phyloP scores from a whole-genome alignment of 23 tunicate species.

The Styela plicata region DNA sequence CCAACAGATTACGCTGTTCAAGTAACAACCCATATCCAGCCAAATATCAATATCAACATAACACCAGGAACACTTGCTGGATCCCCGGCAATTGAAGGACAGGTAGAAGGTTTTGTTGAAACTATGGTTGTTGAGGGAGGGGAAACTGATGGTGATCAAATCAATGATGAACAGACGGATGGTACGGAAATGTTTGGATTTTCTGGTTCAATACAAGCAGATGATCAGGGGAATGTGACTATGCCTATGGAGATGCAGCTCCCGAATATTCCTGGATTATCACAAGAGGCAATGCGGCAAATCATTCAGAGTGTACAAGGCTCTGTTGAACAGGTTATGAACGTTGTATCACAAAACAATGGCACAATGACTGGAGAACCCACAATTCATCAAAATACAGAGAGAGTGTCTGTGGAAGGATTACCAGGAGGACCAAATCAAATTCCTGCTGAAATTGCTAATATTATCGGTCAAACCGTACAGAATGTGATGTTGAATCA shows the following conservation, averaged over 20 bases:
- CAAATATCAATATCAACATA: conserved; percentile 23
- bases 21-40: conserved; percentile 22
- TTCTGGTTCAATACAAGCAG: not conserved
- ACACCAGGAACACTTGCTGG: not conserved
- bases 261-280: conserved; percentile 3
- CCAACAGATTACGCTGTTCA: conserved; percentile 1
- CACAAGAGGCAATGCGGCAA: conserved; percentile 9
- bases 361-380: conserved; percentile 1
- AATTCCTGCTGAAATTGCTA: conserved; percentile 36
- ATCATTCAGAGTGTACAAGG: conserved; percentile 4
- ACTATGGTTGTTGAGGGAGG: not conserved
- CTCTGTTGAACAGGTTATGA: conserved; percentile 19
- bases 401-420: not conserved
- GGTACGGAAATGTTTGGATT: not conserved
- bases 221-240: not conserved
- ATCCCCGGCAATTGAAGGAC: not conserved
- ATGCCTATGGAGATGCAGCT: not conserved
- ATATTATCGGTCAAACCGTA: conserved; percentile 52
- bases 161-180: not conserved
- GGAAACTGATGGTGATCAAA: not conserved
- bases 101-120: not conserved
- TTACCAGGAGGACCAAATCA: conserved; percentile 22
- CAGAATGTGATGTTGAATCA: conserved; percentile 36
- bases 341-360: not conserved
- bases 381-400: not conserved